A percentile compares a stretch with the other conserved stretches of the same genome.
Evolutionary conservation across 1,140 invertebrate genomes (phyloP).

Genomic region (Magallana gigas): DNA sequence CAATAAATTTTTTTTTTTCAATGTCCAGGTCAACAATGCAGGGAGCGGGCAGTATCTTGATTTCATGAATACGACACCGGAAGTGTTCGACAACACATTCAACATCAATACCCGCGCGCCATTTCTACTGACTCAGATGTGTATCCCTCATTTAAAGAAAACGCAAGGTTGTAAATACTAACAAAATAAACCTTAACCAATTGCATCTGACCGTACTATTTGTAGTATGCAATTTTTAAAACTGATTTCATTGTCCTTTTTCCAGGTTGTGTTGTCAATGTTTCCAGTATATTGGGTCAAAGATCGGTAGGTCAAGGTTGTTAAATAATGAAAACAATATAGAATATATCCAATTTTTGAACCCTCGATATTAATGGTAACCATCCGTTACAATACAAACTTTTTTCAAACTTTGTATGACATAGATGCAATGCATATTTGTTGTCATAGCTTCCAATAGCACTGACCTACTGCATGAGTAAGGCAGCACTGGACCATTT

Average conservation of each 20-base stretch:
- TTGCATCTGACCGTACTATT: no score
- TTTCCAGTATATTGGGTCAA: conserved; percentile 59
- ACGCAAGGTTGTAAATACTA: conserved; percentile 53
- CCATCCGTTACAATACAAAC: no score
- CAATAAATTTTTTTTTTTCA: not conserved
- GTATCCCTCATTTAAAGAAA: conserved; percentile 59
- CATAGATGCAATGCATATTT: not conserved
- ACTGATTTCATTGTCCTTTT: not conserved
- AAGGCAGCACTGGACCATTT: conserved; percentile 60
- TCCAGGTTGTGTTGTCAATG: conserved; percentile 58
- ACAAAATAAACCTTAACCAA: not conserved
- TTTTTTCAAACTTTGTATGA: no score
- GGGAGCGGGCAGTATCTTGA: conserved; percentile 49
- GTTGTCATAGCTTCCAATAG: conserved; percentile 48
- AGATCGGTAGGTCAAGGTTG: conserved; percentile 52
- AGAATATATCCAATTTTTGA: no score
- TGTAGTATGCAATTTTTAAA: not conserved
- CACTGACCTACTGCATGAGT: conserved; percentile 55
- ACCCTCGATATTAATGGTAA: no score
- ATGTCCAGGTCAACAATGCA: conserved; percentile 60
- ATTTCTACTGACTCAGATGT: conserved; percentile 58
- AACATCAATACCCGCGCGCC: conserved; percentile 57
- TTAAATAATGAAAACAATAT: not conserved
- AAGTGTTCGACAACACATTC: conserved; percentile 58
- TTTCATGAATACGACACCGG: conserved; percentile 53